A percentile compares a stretch with the other conserved stretches of the same genome.
These are phyloP conservation scores for Noctua comes DNA, from an alignment of 2,888 invertebrate species.

Conservation along the genomic window DNA sequence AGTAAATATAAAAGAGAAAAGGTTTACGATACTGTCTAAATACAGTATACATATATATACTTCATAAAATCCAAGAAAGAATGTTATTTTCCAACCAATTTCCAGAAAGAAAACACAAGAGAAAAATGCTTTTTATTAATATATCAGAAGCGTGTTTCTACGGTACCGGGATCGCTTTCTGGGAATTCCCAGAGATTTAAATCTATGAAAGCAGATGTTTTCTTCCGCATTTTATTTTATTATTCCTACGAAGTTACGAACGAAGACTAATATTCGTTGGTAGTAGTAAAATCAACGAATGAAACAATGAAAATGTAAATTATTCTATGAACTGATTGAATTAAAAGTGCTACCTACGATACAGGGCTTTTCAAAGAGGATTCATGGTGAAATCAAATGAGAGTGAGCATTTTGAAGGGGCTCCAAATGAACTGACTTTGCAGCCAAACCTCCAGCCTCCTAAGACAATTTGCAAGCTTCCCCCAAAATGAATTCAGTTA, in stretches of 20 bases:
- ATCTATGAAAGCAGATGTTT: neutral
- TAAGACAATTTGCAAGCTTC: slow-evolving; percentile 12
- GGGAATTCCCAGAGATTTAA: slow-evolving; percentile 21
- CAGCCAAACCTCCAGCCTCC: neutral
- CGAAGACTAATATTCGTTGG: neutral
- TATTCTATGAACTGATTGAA: neutral
- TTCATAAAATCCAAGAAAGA: slow-evolving; percentile 33
- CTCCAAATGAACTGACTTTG: neutral
- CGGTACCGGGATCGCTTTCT: slow-evolving; percentile 10
- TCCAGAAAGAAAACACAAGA: slow-evolving; percentile 29
- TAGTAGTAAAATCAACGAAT: neutral
- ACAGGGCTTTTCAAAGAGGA: neutral
- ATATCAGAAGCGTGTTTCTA: slow-evolving; percentile 16
- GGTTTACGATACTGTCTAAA: slow-evolving; percentile 7
- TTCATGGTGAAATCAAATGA: neutral
- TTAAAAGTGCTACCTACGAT: neutral
- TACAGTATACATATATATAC: slow-evolving; percentile 24
- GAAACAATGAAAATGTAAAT: neutral
- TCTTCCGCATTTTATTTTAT: neutral
- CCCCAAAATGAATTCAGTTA: slow-evolving; percentile 25
- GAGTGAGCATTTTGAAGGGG: neutral
- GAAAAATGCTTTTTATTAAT: slow-evolving; percentile 30
- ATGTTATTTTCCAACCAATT: slow-evolving; percentile 24
- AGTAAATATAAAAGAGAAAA: slow-evolving; percentile 21
- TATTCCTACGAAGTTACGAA: neutral